Conservation (phyloP, 2,113 vertebrate species). For the Myxocyprinus asiaticus region DNA sequence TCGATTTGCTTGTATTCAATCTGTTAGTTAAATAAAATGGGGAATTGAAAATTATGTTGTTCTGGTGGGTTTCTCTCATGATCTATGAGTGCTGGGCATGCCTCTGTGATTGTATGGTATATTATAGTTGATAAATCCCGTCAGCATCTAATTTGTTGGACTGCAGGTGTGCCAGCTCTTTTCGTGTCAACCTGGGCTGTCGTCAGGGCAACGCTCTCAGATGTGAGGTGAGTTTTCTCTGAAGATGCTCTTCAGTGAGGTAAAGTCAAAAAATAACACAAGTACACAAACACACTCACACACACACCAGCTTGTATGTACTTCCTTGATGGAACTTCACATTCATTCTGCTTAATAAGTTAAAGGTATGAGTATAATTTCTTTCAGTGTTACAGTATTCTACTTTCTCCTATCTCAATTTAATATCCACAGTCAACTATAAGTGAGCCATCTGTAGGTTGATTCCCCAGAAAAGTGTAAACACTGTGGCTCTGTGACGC, state of each 20-base stretch:
- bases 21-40: neutral
- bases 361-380: too few relatives aligned
- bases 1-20: neutral
- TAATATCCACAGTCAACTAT: too few relatives aligned
- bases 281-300: too few relatives aligned
- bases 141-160: neutral
- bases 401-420: too few relatives aligned
- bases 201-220: conserved; percentile 78
- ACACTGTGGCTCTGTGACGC: too few relatives aligned
- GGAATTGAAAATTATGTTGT: neutral
- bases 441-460: too few relatives aligned
- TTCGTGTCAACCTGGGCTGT: conserved; percentile 85
- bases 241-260: neutral
- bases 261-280: too few relatives aligned
- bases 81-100: neutral
- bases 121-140: conserved; percentile 13
- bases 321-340: too few relatives aligned
- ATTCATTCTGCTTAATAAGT: too few relatives aligned
- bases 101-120: neutral
- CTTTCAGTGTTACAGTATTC: too few relatives aligned
- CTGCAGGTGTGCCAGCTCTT: conserved; percentile 82
- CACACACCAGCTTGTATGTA: too few relatives aligned
- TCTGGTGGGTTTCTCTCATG: neutral
- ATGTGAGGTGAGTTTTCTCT: conserved; percentile 76
- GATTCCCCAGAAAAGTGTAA: too few relatives aligned